These are phyloP conservation scores for Tenthredo livida DNA, from an alignment of 2,888 invertebrate species.

Conservation along the genomic window DNA sequence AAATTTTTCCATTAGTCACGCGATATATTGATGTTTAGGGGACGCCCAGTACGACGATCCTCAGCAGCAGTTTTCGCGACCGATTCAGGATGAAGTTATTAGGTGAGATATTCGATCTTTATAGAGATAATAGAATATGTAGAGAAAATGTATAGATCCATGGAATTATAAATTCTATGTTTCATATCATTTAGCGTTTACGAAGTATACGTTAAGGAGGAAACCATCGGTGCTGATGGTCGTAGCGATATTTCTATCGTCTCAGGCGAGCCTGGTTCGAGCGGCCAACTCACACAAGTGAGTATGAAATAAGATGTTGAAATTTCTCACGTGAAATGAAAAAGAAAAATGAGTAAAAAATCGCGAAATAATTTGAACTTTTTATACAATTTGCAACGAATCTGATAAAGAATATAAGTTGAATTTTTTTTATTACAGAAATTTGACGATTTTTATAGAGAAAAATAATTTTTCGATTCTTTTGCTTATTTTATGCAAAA, in stretches of 20 bases:
- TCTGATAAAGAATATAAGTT: not conserved
- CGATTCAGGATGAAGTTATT: conserved; percentile 69
- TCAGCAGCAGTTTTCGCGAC: conserved; percentile 66
- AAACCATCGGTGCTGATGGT: conserved; percentile 60
- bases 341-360: not conserved
- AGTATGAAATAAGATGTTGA: not conserved
- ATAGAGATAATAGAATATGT: not conserved
- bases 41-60: conserved; percentile 69
- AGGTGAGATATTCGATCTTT: conserved; percentile 63
- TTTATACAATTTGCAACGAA: not conserved
- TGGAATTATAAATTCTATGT: not conserved
- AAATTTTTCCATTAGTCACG: no score
- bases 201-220: conserved; percentile 74
- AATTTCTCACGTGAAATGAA: not conserved
- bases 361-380: not conserved
- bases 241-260: conserved; percentile 60
- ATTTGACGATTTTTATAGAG: not conserved
- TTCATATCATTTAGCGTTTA: conserved; percentile 66
- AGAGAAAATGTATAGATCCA: not conserved
- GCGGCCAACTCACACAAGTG: conserved; percentile 69
- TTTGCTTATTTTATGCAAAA: not conserved
- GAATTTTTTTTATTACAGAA: not conserved
- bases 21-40: conserved; percentile 61
- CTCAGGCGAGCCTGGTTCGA: conserved; percentile 59
- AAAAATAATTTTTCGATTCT: not conserved